Conservation (phyloP, 2,888 invertebrate species). For the Muschampia plurimacula region DNA sequence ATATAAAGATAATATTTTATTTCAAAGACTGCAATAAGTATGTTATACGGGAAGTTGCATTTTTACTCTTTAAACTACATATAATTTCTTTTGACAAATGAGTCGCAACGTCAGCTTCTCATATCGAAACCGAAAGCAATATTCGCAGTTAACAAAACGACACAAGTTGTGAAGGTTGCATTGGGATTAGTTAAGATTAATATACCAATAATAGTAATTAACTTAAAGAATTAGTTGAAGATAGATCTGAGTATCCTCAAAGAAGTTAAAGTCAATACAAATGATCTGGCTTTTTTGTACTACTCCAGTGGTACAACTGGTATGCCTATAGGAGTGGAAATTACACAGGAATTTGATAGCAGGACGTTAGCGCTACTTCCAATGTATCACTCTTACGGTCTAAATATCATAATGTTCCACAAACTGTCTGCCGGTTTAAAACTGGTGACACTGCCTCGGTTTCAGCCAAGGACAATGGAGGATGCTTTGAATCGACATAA, state of each 20-base stretch:
- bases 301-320: slow-evolving; percentile 96
- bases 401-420: slow-evolving; percentile 83
- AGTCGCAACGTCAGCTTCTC: slow-evolving; percentile 86
- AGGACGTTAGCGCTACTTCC: slow-evolving; percentile 86
- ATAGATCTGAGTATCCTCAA: slow-evolving; percentile 22
- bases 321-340: slow-evolving; percentile 89
- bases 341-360: slow-evolving; percentile 81
- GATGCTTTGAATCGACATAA: slow-evolving; percentile 86
- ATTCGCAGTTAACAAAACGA: slow-evolving; percentile 80
- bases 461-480: slow-evolving; percentile 89
- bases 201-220: slow-evolving; percentile 14
- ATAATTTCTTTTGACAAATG: slow-evolving; percentile 71
- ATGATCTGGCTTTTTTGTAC: slow-evolving; percentile 75
- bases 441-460: slow-evolving; percentile 89
- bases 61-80: too few relatives aligned
- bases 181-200: slow-evolving; percentile 64
- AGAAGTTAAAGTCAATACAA: slow-evolving; percentile 14
- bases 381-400: slow-evolving; percentile 90
- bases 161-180: slow-evolving; percentile 74
- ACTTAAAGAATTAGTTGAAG: slow-evolving; percentile 17
- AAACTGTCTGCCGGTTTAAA: slow-evolving; percentile 86
- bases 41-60: too few relatives aligned
- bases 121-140: slow-evolving; percentile 84
- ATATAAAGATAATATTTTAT: too few relatives aligned
- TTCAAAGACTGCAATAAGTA: too few relatives aligned